A percentile compares a stretch with the other conserved stretches of the same genome.
These are phyloP conservation scores for Lithobius niger DNA, from an alignment of 1,140 invertebrate genomes.

Conservation along the genomic window DNA sequence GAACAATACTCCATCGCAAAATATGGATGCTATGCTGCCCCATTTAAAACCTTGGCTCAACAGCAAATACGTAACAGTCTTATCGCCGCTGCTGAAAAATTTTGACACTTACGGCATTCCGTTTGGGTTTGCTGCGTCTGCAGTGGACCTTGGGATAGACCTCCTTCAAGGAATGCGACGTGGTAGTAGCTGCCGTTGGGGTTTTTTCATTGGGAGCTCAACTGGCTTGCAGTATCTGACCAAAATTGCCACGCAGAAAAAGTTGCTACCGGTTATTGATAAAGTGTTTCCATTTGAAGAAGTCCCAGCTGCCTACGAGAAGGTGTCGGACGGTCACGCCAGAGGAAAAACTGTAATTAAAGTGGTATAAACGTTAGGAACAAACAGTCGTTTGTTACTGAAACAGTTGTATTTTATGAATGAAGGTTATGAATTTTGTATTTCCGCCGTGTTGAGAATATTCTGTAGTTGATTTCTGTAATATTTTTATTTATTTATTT, in stretches of 20 bases:
- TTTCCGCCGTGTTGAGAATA: too few species aligned
- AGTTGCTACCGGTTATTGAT: constrained; percentile 55
- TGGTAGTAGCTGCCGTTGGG: too few species aligned
- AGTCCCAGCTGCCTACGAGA: constrained; percentile 51
- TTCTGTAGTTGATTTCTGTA: too few species aligned
- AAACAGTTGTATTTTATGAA: too few species aligned
- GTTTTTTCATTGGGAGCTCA: constrained; percentile 54
- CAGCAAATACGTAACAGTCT: constrained; percentile 66
- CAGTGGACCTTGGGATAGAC: constrained; percentile 23
- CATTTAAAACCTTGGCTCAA: constrained; percentile 49
- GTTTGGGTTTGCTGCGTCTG: constrained; percentile 25
- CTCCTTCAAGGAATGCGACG: too few species aligned
- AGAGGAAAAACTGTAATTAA: constrained; percentile 62
- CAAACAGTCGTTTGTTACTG: too few species aligned
- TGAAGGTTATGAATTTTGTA: too few species aligned
- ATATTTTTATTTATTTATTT: too few species aligned
- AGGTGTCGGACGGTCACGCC: constrained; percentile 47
- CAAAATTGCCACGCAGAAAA: too few species aligned
- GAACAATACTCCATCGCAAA: constrained; percentile 61
- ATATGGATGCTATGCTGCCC: constrained; percentile 29
- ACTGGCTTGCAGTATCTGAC: too few species aligned
- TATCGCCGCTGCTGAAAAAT: constrained; percentile 64
- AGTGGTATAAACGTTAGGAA: too few species aligned
- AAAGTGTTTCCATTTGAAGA: constrained; percentile 51
- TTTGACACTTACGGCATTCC: constrained; percentile 60